Evolutionary conservation across 2,113 vertebrate genomes (phyloP).

Genomic region (Thymallus thymallus): DNA sequence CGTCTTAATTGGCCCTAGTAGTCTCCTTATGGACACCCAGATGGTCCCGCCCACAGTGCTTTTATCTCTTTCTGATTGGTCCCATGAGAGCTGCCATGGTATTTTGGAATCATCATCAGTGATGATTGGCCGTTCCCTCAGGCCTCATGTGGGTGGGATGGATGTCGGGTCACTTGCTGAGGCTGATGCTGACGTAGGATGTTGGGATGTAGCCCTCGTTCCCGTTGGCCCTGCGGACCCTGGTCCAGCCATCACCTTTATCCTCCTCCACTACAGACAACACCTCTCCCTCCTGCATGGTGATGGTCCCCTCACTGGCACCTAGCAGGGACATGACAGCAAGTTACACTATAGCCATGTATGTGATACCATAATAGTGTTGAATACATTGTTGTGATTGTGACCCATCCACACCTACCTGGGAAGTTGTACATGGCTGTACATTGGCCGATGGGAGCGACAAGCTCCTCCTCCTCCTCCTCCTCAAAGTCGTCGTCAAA

Average conservation of each 20-base stretch:
- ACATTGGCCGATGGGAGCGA: constrained; percentile 80
- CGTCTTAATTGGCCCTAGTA: constrained; percentile 16
- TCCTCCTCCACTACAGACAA: constrained; percentile 86
- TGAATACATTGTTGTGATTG: neutral
- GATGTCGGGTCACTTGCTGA: constrained; percentile 66
- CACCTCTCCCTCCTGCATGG: constrained; percentile 85
- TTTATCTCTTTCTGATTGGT: constrained; percentile 34
- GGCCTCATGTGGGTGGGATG: neutral
- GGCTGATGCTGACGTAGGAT: constrained; percentile 80
- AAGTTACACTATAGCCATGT: neutral
- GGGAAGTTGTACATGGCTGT: constrained; percentile 89
- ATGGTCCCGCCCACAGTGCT: constrained; percentile 36
- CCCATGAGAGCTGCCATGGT: constrained; percentile 34
- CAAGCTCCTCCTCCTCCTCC: constrained; percentile 65
- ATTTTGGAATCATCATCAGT: neutral
- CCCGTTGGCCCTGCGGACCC: constrained; percentile 81
- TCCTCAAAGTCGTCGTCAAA: constrained; percentile 89
- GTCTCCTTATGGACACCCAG: constrained; percentile 25
- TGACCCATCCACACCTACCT: constrained; percentile 60
- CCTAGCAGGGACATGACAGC: constrained; percentile 60
- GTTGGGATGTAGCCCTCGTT: constrained; percentile 89
- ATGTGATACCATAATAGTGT: too few species aligned
- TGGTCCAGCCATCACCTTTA: constrained; percentile 89
- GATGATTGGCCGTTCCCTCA: neutral
- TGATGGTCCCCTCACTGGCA: constrained; percentile 86